Base-by-base conservation (phyloP, 2,888 invertebrate genomes). In the Ectemnius cavifrons region DNA sequence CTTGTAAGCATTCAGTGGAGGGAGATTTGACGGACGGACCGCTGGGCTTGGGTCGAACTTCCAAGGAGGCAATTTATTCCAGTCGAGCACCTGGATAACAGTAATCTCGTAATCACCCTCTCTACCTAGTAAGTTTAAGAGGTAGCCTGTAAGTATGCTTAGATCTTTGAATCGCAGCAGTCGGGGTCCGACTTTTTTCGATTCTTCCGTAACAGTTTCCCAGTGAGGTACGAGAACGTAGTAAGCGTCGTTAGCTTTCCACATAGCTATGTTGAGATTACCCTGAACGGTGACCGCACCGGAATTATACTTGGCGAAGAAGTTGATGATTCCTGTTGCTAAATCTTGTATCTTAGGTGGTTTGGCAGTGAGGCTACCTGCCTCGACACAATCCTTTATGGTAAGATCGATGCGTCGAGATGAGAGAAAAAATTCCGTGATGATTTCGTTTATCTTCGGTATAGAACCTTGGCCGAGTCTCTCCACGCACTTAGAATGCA, bases 1-100 rank as follows among this genome's bases (percentile, higher is more conserved):
- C 63, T 74, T 80, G 59, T 85, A 90, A 1, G 90, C 90, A 63
- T 90, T 90, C 27, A 90, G 59, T 0, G 89, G 85, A 1, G 90
- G 90, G 18, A 90, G 67, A 71, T 87, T 87, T 2, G 85, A 84
- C 0, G 88, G 87, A 11, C 87, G 84, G 14, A 90, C 84, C 0
- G 85, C 87, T 2, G 85, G 79, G 71, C 88, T 89, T 0, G 88
- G 89, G 49, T 88, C 89, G 65, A 84, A 85, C 56, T 86, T 86
- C 86, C 85, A 86, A 0, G 89, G 86, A 0, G 86, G 82, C 1
- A 84, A 59, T 66, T 84, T 87, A 65, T 86, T 83, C 86, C 84
- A 85, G 61, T 87, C 87, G 13, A 86, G 64, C 0, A 90, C 82
- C n/a, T 87, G 82, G 37, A 90, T 79, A n/a, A 75, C 82, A 14